Percentiles rank a stretch among this genome's conserved stretches.
phyloP scores from a whole-genome alignment of 2,888 invertebrate genomes.

The Tyria jacobaeae region DNA sequence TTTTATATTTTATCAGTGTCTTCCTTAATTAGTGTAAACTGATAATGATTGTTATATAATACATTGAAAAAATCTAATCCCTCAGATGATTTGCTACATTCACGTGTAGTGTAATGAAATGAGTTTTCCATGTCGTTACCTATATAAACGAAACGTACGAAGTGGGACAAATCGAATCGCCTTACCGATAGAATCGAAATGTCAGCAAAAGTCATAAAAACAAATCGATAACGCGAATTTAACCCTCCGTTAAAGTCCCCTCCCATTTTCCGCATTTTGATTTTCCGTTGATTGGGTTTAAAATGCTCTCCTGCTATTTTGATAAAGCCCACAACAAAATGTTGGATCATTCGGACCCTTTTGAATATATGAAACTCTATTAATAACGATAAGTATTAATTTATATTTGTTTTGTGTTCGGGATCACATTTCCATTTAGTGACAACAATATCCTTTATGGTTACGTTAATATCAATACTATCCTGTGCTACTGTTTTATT shows the following conservation, averaged over 20 bases:
- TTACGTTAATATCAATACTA: too few species aligned
- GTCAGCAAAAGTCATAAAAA: constrained; percentile 82
- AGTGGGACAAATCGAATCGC: constrained; percentile 42
- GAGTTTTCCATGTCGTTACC: constrained; percentile 25
- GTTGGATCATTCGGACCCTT: constrained; percentile 64
- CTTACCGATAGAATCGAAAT: constrained; percentile 65
- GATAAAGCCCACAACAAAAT: constrained; percentile 76
- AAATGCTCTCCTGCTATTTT: constrained; percentile 80
- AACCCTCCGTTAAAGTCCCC: constrained; percentile 82
- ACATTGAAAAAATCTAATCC: neutral
- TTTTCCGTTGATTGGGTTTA: constrained; percentile 85
- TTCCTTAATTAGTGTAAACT: too few species aligned
- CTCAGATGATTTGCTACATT: neutral
- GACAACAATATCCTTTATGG: neutral
- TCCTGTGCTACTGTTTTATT: too few species aligned
- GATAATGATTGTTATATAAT: neutral
- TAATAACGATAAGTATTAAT: constrained; percentile 48
- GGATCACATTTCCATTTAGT: neutral
- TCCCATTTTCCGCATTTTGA: constrained; percentile 85
- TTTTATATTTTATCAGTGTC: too few species aligned
- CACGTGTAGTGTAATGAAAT: constrained; percentile 9
- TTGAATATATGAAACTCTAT: constrained; percentile 62
- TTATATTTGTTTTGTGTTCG: constrained; percentile 37
- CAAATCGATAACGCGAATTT: constrained; percentile 83
- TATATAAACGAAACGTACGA: constrained; percentile 29